These are phyloP conservation scores for Danaus plexippus DNA, from an alignment of 1,140 invertebrate genomes.

Conservation along the genomic window DNA sequence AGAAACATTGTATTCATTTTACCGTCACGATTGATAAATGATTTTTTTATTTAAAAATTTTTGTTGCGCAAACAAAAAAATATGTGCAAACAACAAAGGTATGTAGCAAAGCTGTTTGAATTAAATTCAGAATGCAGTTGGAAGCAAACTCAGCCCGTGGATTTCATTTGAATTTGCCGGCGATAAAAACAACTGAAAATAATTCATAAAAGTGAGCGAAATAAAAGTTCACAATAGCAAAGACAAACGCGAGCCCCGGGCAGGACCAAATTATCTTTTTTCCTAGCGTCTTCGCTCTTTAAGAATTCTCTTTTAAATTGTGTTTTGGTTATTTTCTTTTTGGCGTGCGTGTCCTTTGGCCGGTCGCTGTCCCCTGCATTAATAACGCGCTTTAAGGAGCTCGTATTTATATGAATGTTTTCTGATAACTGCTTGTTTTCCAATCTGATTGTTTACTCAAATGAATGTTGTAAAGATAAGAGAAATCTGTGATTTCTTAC, in stretches of 20 bases:
- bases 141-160: slow-evolving; percentile 24
- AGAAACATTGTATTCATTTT: too few species aligned
- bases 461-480: too few species aligned
- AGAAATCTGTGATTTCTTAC: slow-evolving; percentile 1
- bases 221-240: slow-evolving; percentile 67
- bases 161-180: slow-evolving; percentile 50
- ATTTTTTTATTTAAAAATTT: too few species aligned
- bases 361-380: slow-evolving; percentile 46
- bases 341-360: slow-evolving; percentile 51
- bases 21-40: too few species aligned
- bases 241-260: slow-evolving; percentile 57
- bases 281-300: slow-evolving; percentile 58
- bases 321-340: slow-evolving; percentile 62
- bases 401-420: slow-evolving; percentile 30
- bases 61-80: too few species aligned
- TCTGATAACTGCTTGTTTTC: slow-evolving; percentile 6
- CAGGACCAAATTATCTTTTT: slow-evolving; percentile 63
- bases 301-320: slow-evolving; percentile 70
- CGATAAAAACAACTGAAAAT: slow-evolving; percentile 67
- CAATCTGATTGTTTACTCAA: too few species aligned
- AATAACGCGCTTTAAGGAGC: slow-evolving; percentile 46
- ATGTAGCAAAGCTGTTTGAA: slow-evolving; percentile 20
- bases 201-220: slow-evolving; percentile 64
- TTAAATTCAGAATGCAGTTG: slow-evolving; percentile 30
- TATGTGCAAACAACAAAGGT: too few species aligned